phyloP scores from a whole-genome alignment of 2,888 invertebrate species.

The Plebejus melissa region DNA sequence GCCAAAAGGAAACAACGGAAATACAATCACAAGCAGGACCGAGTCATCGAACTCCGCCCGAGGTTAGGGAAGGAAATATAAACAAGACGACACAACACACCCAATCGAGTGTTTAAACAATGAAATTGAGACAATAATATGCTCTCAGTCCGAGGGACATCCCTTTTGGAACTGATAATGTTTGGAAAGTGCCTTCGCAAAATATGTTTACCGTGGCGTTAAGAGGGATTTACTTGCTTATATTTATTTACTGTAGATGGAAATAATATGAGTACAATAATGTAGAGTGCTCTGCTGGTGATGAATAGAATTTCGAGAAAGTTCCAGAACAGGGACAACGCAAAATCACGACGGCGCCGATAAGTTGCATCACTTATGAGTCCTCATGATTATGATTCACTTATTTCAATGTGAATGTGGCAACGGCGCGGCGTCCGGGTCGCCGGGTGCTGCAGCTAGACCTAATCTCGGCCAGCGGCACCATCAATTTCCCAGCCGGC shows the following conservation, averaged over 20 bases:
- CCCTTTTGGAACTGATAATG: constrained; percentile 34
- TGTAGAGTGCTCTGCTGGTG: background rate
- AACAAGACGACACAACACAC: constrained; percentile 51
- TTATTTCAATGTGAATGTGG: constrained; percentile 40
- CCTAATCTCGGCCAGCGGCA: constrained; percentile 13
- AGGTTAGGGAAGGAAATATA: constrained; percentile 63
- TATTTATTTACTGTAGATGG: background rate
- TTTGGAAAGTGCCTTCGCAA: constrained; percentile 28
- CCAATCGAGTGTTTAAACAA: constrained; percentile 63
- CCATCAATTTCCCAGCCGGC: constrained; percentile 5
- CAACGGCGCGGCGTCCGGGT: constrained; percentile 39
- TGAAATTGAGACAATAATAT: constrained; percentile 60
- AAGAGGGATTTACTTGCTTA: background rate
- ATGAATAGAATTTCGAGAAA: constrained; percentile 8
- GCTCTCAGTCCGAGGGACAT: constrained; percentile 37
- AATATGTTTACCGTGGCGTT: constrained; percentile 34
- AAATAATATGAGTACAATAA: background rate
- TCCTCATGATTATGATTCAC: constrained; percentile 53
- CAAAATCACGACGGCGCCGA: constrained; percentile 30
- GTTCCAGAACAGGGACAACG: constrained; percentile 25
- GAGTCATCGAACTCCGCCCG: constrained; percentile 65
- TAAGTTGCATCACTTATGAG: constrained; percentile 48
- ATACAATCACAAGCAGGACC: constrained; percentile 56
- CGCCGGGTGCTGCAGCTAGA: constrained; percentile 26
- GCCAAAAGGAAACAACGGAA: constrained; percentile 62